These are phyloP conservation scores for Gymnorhina tibicen DNA, from an alignment of 2,113 vertebrate genomes.

Conservation along the genomic window DNA sequence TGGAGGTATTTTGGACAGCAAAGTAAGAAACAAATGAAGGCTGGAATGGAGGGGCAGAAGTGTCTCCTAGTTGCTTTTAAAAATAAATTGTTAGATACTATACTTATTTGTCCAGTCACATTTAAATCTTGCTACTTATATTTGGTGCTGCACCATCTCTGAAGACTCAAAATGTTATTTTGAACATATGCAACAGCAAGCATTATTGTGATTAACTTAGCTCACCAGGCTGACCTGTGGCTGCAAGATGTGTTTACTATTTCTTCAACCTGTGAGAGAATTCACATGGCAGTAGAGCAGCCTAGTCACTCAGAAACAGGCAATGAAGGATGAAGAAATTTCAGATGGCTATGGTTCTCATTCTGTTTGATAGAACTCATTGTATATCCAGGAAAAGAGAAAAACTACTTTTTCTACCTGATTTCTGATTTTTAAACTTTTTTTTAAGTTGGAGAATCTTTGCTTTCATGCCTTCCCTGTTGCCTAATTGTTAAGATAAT, in stretches of 20 bases:
- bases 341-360: background rate
- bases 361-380: background rate
- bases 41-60: background rate
- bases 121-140: background rate
- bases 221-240: background rate
- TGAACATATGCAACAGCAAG: background rate
- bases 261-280: background rate
- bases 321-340: background rate
- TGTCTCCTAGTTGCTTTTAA: background rate
- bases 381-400: background rate
- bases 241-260: background rate
- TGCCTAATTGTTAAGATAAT: background rate
- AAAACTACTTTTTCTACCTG: background rate
- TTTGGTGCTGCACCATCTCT: background rate
- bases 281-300: background rate
- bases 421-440: background rate
- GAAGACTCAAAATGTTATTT: background rate
- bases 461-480: background rate
- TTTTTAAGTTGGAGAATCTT: background rate
- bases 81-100: background rate
- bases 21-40: background rate
- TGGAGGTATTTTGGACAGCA: fast-evolving
- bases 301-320: background rate
- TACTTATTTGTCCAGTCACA: background rate
- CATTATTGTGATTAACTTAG: background rate